Percentiles rank a stretch among this genome's conserved stretches.
Evolutionary conservation across 30 jellyfish, hydroid and myxozoan genomes (phyloP).

Genomic region (Turritopsis dohrnii): DNA sequence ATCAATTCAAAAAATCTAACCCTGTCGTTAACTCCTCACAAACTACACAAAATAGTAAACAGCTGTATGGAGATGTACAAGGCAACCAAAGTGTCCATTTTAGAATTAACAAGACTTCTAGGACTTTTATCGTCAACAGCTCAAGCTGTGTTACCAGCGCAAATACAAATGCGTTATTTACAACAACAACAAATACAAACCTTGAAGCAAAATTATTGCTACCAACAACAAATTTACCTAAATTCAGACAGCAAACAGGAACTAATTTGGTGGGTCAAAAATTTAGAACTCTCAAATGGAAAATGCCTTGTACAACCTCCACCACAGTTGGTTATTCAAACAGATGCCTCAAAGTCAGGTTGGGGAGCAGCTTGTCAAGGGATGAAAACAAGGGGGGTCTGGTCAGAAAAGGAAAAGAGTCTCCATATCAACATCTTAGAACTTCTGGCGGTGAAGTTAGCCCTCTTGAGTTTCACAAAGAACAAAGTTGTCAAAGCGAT

Average conservation of each 20-base stretch:
- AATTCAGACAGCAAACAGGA: neutral
- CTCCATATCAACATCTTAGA: neutral
- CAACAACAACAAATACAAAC: slow-evolving; percentile 9
- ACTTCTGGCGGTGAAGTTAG: neutral
- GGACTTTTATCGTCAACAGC: neutral
- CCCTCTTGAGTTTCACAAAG: neutral
- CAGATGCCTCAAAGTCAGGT: slow-evolving; percentile 1
- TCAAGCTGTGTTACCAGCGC: slow-evolving; percentile 17
- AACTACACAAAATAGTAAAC: neutral
- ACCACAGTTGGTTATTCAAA: slow-evolving; percentile 1
- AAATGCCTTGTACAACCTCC: neutral
- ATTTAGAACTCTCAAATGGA: neutral
- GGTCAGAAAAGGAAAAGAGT: neutral
- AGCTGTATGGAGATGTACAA: neutral
- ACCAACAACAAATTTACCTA: neutral
- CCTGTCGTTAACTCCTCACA: neutral
- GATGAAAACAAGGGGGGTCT: neutral
- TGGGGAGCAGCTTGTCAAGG: slow-evolving; percentile 15
- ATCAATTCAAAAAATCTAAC: neutral
- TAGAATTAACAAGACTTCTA: neutral
- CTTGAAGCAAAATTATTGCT: neutral
- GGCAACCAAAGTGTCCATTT: neutral
- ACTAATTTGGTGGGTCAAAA: neutral
- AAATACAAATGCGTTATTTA: too few species aligned
- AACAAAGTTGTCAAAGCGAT: neutral